Evolutionary conservation across 2,797 vertebrate species (phyloP), one percentile per base, ranked within the genome.

Genomic region (Bucorvus abyssinicus): DNA sequence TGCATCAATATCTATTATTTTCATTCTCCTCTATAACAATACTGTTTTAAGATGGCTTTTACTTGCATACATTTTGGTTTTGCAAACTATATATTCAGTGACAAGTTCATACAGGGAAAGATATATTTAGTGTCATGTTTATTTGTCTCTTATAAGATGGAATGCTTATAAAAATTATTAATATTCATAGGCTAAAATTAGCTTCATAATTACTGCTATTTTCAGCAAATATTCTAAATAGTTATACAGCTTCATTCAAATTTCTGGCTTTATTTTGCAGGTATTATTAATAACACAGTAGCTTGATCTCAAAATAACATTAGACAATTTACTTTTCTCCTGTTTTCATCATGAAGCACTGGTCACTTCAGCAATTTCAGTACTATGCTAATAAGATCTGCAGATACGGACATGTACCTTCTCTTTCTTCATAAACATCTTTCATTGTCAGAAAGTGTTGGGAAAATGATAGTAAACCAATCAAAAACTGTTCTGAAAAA

Each of bases 401-500:
- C 36, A 69, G 26, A 79, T 93, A 65, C 32, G 17, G 38, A 17
- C 6, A 44, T 45, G n/a, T 56, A 67, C 9, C 12, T 42, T 82
- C 70, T 65, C 59, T 68, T 79, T 73, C 36, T 74, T n/a, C 30
- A 57, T 59, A 78, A 88, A 75, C 89, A 30, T 49, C 14, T 93
- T 93, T 78, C 44, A 50, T 47, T 92, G 44, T 80, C 67, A 90
- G 29, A 92, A 94, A 93, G 21, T 65, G 19, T 40, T 61, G 68
- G 27, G 49, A 80, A 88, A 55, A 23, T 77, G 22, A 63, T 56
- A 68, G 22, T 26, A 94, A 94, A 92, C 80, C 57, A 89, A 80
- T 94, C 67, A 93, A 82, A 95, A 60, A 30, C 12, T 52, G 11
- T 65, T 89, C 67, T 87, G 57, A 75, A 93, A 95, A 95, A 34